These are phyloP conservation scores for Barypeithes pellucidus DNA, from an alignment of 2,888 invertebrate species.

Conservation along the genomic window DNA sequence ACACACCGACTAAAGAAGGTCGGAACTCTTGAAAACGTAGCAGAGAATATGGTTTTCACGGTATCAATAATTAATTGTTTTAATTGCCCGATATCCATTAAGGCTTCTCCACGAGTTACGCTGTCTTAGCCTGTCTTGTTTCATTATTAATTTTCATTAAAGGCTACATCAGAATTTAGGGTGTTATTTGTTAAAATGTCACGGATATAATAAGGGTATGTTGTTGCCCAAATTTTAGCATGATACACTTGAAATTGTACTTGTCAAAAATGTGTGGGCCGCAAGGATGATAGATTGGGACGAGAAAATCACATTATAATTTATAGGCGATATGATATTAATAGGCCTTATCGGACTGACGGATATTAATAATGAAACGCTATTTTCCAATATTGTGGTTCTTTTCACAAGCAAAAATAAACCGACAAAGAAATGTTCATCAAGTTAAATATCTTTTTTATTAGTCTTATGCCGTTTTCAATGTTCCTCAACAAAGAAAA, in stretches of 20 bases:
- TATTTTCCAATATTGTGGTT: no score
- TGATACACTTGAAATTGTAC: conserved; percentile 21
- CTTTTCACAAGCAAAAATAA: no score
- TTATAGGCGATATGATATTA: background rate
- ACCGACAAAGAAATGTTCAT: no score
- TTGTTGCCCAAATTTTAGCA: conserved; percentile 22
- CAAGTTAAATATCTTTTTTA: no score
- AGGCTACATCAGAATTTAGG: conserved; percentile 47
- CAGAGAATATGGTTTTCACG: conserved; percentile 44
- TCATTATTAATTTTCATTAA: conserved; percentile 53
- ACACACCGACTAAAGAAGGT: background rate
- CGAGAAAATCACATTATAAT: conserved; percentile 8
- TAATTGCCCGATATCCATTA: conserved; percentile 50
- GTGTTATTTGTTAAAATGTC: conserved; percentile 50
- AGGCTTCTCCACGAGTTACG: conserved; percentile 25
- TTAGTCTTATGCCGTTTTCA: no score
- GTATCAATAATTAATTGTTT: conserved; percentile 52
- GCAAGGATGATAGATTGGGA: background rate
- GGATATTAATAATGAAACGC: background rate
- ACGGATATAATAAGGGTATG: conserved; percentile 44
- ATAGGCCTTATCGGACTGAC: background rate
- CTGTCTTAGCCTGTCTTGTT: conserved; percentile 40
- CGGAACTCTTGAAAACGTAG: conserved; percentile 30
- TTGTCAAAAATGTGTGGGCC: conserved; percentile 22
- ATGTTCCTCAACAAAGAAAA: no score